Evolutionary conservation across 2,888 invertebrate species (phyloP).

Genomic region (Ophioninae sp.): DNA sequence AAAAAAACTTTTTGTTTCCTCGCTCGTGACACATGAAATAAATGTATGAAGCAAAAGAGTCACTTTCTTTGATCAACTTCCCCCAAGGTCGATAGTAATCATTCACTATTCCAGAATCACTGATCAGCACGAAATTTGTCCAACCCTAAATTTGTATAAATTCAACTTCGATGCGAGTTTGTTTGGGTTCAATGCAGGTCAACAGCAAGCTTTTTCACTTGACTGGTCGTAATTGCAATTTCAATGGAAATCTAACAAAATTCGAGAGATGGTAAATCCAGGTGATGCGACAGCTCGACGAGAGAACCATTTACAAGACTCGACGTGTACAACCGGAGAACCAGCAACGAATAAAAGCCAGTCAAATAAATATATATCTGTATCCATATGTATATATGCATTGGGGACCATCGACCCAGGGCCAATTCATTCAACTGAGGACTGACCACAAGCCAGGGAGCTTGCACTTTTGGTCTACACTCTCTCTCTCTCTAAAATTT

Average conservation of each 20-base stretch:
- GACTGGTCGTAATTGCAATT: conserved; percentile 41
- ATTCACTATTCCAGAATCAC: conserved; percentile 42
- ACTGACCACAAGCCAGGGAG: conserved; percentile 24
- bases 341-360: conserved; percentile 7
- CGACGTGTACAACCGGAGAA: conserved; percentile 8
- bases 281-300: conserved; percentile 42
- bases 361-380: conserved; percentile 7
- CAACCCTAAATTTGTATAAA: conserved; percentile 51
- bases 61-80: conserved; percentile 18
- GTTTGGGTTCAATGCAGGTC: background rate
- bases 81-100: conserved; percentile 52
- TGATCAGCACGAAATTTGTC: conserved; percentile 47
- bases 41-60: background rate
- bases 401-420: conserved; percentile 41
- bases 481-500: conserved; percentile 43
- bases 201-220: conserved; percentile 43
- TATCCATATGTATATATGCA: background rate
- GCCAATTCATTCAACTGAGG: conserved; percentile 55
- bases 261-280: conserved; percentile 46
- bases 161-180: conserved; percentile 24
- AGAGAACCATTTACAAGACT: background rate
- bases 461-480: conserved; percentile 13
- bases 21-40: background rate
- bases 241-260: conserved; percentile 47
- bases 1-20: too few relatives aligned